These are phyloP conservation scores for Zosterops japonicus DNA, from an alignment of 2,113 vertebrate species.

Conservation along the genomic window DNA sequence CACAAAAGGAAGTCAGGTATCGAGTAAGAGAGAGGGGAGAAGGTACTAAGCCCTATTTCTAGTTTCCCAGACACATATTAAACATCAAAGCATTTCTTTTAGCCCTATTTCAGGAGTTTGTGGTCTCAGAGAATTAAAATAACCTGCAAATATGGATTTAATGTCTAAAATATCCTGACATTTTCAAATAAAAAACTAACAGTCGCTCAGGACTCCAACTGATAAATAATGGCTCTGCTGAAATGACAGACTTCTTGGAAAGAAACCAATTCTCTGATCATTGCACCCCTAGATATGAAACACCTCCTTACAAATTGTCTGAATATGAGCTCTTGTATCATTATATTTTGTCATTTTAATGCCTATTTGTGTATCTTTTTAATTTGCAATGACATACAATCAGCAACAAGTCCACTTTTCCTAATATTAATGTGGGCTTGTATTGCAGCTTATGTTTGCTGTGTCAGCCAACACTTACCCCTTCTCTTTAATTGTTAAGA, in stretches of 20 bases:
- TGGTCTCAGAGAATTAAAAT: slow-evolving; percentile 65
- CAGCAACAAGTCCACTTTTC: slow-evolving; percentile 38
- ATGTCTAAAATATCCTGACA: slow-evolving; percentile 66
- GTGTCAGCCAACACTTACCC: slow-evolving; percentile 4
- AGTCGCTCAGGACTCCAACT: slow-evolving; percentile 52
- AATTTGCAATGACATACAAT: slow-evolving; percentile 45
- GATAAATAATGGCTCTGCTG: slow-evolving; percentile 72
- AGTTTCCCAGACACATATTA: slow-evolving; percentile 31
- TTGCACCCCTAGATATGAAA: slow-evolving; percentile 73
- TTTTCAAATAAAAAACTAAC: slow-evolving; percentile 65
- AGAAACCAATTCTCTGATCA: slow-evolving; percentile 72
- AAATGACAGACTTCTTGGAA: slow-evolving; percentile 73
- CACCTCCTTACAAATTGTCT: slow-evolving; percentile 71
- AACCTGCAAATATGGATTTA: slow-evolving; percentile 63
- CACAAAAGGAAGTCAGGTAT: slow-evolving; percentile 65
- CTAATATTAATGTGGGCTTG: slow-evolving; percentile 39
- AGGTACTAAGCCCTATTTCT: slow-evolving; percentile 37
- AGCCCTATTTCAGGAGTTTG: slow-evolving; percentile 51
- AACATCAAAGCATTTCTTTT: slow-evolving; percentile 65
- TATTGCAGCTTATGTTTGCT: slow-evolving; percentile 2
- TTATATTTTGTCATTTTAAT: slow-evolving; percentile 70
- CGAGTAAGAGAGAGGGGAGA: slow-evolving; percentile 16
- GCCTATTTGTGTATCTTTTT: slow-evolving; percentile 65
- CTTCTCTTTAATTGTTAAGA: neutral
- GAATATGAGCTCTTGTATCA: slow-evolving; percentile 59